Base-by-base conservation (phyloP, 2,113 vertebrate genomes). In the Cyphomyrus plagiostoma region DNA sequence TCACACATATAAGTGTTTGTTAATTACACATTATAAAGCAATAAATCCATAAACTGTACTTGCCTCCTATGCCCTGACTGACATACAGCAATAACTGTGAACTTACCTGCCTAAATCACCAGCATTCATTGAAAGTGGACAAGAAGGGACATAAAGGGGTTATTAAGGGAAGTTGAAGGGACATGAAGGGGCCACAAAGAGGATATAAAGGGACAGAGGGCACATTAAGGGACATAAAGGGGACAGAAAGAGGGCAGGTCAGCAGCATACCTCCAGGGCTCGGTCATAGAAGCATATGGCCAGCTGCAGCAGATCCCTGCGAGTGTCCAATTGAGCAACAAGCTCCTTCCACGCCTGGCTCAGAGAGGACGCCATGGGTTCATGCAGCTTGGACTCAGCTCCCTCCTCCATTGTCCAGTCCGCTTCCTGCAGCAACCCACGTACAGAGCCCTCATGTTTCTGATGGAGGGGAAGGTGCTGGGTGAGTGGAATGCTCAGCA, bases 271-370 rank as follows among this genome's bases (percentile, higher is more conserved):
- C 98, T 98, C 96, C 62, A 95, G 89, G 0, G 96, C 96, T 3
- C 92, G 93, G 92, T 95, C 91, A 94, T 97, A 97, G 93, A 99
- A 99, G 23, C 95, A 94, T 5, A 95, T 93, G 0, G 97, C 95
- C 87, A 97, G 91, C 13, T 87, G 93, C 89, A 99, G 95, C 35
- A 99, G 97, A 0, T 94, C 91, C 91, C 95, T 94, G 49, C 97
- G 94, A 88, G 94, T 97, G 90, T 97, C 94, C 15, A 99, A 93
- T 91, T 97, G 95, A 4, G 89, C 23, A 2, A 97, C 93, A 3
- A 99, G 95, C 13, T 96, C 92, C 48, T 92, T 92, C 98, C 98
- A 99, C 0, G 97, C 97, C 84, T 97, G 96, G 0, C 94, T 97
- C 90, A 99, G 94, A 0, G 96, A 97, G 0, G 93, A 87, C 0